These are phyloP conservation scores for Drosophila virilis DNA, from an alignment of 1,140 invertebrate species.

Conservation along the genomic window DNA sequence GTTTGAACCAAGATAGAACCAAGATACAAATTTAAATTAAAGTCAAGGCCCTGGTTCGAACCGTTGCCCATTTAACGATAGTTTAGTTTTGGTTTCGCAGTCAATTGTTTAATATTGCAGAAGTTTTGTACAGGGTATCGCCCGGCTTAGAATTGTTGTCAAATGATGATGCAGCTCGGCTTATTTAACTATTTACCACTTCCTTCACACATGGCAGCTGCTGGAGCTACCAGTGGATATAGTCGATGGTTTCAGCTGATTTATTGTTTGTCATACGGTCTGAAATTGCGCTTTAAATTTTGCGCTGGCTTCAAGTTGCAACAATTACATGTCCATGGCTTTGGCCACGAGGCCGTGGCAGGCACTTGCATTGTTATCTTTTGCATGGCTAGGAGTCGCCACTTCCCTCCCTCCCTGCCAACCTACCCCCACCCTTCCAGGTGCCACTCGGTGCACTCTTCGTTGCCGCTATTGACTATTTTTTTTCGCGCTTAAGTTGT, in stretches of 20 bases:
- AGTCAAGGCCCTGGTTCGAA: too few species aligned
- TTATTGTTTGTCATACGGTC: conserved; percentile 80
- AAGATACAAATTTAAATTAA: too few species aligned
- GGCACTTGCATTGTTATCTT: conserved; percentile 43
- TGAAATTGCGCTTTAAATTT: conserved; percentile 82
- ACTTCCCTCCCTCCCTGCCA: not conserved
- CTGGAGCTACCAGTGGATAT: conserved; percentile 26
- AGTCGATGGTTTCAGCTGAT: conserved; percentile 74
- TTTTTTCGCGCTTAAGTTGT: conserved; percentile 80
- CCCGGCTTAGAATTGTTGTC: conserved; percentile 11
- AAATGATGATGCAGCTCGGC: conserved; percentile 30
- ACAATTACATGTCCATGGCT: conserved; percentile 76
- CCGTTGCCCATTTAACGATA: too few species aligned
- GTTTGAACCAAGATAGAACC: too few species aligned
- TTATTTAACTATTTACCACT: conserved; percentile 82
- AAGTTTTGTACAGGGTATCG: conserved; percentile 18
- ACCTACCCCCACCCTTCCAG: not conserved
- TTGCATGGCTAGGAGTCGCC: conserved; percentile 51
- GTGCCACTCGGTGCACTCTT: not conserved
- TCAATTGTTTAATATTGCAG: too few species aligned
- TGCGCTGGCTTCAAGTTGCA: conserved; percentile 70
- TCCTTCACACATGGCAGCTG: conserved; percentile 58
- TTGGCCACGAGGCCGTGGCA: conserved; percentile 32
- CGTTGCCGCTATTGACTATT: conserved; percentile 66
- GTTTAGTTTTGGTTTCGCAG: too few species aligned